These are phyloP conservation scores for Sula dactylatra DNA, from an alignment of 2,113 vertebrate genomes.

Conservation along the genomic window DNA sequence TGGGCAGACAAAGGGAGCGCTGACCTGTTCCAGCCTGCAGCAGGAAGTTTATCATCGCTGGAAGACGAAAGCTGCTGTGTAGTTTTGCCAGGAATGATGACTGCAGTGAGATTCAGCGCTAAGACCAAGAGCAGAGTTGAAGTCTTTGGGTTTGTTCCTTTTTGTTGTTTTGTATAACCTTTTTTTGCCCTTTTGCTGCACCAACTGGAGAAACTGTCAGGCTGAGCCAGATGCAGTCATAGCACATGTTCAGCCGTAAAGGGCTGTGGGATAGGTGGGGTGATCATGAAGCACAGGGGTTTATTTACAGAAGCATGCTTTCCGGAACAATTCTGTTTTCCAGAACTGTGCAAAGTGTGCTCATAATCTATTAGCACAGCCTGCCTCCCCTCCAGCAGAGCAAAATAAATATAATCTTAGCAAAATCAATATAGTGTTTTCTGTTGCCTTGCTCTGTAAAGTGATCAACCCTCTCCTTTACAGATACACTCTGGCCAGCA, in stretches of 20 bases:
- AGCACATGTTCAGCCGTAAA: neutral
- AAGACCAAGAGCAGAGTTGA: neutral
- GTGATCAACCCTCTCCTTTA: neutral
- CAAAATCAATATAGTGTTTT: neutral
- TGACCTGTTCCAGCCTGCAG: neutral
- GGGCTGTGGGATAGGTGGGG: neutral
- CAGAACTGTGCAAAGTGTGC: neutral
- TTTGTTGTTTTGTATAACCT: neutral
- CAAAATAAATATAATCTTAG: neutral
- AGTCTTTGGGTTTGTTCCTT: slow-evolving; percentile 3
- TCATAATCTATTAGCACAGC: neutral
- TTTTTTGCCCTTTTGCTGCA: neutral
- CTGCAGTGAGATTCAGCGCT: neutral
- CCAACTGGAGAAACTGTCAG: neutral
- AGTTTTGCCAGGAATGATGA: neutral
- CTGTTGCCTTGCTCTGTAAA: neutral
- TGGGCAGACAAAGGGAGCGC: neutral
- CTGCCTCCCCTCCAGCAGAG: neutral
- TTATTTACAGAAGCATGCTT: slow-evolving; percentile 24
- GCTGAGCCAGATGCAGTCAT: neutral
- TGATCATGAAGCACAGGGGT: neutral
- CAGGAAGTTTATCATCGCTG: neutral
- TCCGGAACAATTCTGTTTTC: neutral
- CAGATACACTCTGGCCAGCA: neutral
- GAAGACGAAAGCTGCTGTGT: neutral